Base-by-base conservation (phyloP, 2,797 vertebrate genomes). In the Hylomyscus alleni region DNA sequence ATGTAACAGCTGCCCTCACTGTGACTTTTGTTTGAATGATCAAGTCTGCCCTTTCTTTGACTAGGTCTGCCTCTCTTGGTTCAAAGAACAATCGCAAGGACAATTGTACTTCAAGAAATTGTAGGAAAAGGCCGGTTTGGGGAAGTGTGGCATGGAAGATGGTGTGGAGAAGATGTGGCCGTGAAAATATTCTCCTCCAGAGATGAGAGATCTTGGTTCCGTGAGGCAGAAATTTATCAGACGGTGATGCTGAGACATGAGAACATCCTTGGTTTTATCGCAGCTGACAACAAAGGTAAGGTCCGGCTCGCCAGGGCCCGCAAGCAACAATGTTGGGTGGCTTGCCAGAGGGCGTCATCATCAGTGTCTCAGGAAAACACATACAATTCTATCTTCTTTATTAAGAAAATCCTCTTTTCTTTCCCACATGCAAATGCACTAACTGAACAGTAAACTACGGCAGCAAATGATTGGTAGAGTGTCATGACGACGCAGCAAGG, bases 131-230 rank as follows among this genome's bases (percentile, higher is more conserved):
- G 99, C 3, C 99, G 99, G 0, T 99, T 99, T 31, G 99, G 99
- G 0, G 99, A 99, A 96, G 99, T 99, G 92, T 99, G 99, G 99
- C 99, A 99, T 2, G 99, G 99, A 67, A 99, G 99, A 78, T 99
- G 99, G 99, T 99, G 99, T 0, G 99, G 99, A 19, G 99, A 99
- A 97, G 99, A 99, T 0, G 99, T 99, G 31, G 99, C 99, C 1
- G 99, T 99, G 96, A 99, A 99, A 98, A 99, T 99, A 98, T 99
- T 99, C 98, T 99, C 99, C 88, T 99, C 99, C 58, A 98, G 99
- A 95, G 99, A 99, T 0, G 99, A 99, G 96, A 98, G 99, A 44
- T 99, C 99, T 17, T 99, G 99, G 99, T 99, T 99, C 97, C 99
- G 99, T 0, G 99, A 99, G 98, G 99, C 99, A 20, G 99, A 99